Evolutionary conservation across 2,797 vertebrate genomes (phyloP).

Genomic region (Coranthus polyacanthus): DNA sequence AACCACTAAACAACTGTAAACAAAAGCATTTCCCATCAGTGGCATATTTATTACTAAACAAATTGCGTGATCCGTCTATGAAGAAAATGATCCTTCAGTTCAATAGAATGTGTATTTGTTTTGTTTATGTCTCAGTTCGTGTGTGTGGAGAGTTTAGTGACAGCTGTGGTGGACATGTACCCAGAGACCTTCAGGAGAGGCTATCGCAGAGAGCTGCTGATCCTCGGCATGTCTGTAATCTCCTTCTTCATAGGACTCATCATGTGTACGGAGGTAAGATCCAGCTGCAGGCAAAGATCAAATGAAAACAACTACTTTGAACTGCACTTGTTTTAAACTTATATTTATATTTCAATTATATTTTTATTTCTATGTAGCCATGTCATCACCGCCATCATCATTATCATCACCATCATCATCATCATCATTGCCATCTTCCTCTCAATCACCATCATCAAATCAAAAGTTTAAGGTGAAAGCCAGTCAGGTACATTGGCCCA

Average conservation of each 20-base stretch:
- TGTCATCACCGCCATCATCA: background rate
- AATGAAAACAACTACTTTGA: background rate
- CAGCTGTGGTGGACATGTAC: slow-evolving; percentile 98
- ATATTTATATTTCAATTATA: background rate
- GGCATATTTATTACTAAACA: background rate
- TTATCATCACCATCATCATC: slow-evolving; percentile 12
- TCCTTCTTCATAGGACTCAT: slow-evolving; percentile 95
- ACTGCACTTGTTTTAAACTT: background rate
- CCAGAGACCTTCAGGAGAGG: slow-evolving; percentile 96
- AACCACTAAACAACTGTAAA: too few species aligned
- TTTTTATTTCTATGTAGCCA: slow-evolving; percentile 25
- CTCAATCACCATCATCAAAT: background rate
- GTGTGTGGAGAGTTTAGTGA: slow-evolving; percentile 98
- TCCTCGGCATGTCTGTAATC: slow-evolving; percentile 91
- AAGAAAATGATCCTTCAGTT: background rate
- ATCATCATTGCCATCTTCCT: slow-evolving; percentile 18
- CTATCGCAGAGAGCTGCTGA: slow-evolving; percentile 94
- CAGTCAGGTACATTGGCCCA: slow-evolving; percentile 20
- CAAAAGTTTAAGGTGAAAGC: slow-evolving; percentile 24
- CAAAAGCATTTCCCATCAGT: background rate
- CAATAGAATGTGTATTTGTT: background rate
- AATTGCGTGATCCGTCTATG: background rate
- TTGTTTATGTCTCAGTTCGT: slow-evolving; percentile 89
- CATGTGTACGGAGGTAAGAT: slow-evolving; percentile 90
- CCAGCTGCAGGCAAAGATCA: too few species aligned